phyloP scores from a whole-genome alignment of 2,888 invertebrate species.

The Chrysodeixis includens region DNA sequence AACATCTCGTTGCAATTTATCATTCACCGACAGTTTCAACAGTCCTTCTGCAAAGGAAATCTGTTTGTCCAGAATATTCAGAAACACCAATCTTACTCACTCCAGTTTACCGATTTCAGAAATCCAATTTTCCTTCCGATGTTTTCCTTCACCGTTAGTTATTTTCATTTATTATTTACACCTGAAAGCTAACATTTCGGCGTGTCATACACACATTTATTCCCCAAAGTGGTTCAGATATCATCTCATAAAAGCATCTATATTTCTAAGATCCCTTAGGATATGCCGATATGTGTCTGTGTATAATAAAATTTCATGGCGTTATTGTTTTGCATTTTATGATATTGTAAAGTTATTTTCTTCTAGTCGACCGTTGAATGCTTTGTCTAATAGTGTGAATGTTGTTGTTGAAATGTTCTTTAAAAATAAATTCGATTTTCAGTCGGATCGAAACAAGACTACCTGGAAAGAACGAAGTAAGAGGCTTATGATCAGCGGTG shows the following conservation, averaged over 20 bases:
- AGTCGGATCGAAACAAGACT: too few species aligned
- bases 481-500: too few species aligned
- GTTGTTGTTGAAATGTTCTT: not conserved
- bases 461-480: too few species aligned
- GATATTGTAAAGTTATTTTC: constrained; percentile 34
- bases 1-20: too few species aligned
- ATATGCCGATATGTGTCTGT: constrained; percentile 33
- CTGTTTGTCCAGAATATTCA: too few species aligned
- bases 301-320: constrained; percentile 50
- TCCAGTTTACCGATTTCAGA: not conserved
- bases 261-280: constrained; percentile 44
- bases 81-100: not conserved
- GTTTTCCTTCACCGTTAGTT: not conserved
- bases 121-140: not conserved
- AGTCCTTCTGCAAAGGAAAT: too few species aligned
- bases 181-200: constrained; percentile 26
- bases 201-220: constrained; percentile 34
- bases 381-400: constrained; percentile 17
- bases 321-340: constrained; percentile 38
- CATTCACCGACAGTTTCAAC: too few species aligned
- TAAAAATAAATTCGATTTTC: not conserved
- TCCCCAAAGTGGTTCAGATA: constrained; percentile 54
- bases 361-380: constrained; percentile 11
- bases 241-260: constrained; percentile 49
- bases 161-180: constrained; percentile 9